Evolutionary conservation across 1,140 invertebrate species (phyloP).

Genomic region (Pseudobourletiella spinata): DNA sequence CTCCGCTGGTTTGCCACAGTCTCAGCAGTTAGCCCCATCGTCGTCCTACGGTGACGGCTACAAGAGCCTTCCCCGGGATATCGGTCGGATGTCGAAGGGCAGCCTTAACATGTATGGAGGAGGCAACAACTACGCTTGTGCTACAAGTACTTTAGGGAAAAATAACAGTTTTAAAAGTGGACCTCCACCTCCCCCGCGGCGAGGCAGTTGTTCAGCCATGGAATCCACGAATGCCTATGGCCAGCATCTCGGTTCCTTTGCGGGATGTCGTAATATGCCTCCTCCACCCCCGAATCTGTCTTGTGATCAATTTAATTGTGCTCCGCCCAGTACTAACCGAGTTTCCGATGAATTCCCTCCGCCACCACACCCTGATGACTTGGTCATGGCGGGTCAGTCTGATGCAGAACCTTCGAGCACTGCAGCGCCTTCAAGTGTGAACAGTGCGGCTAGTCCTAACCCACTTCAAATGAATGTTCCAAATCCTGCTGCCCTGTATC

Average conservation of each 20-base stretch:
- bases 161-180: constrained; percentile 19
- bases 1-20: neutral
- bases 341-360: constrained; percentile 21
- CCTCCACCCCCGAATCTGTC: constrained; percentile 29
- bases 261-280: constrained; percentile 10
- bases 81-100: constrained; percentile 27
- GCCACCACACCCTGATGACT: constrained; percentile 27
- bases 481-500: constrained; percentile 5
- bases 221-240: constrained; percentile 3
- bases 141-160: constrained; percentile 20
- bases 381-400: constrained; percentile 5
- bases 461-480: neutral
- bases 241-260: neutral
- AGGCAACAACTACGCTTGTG: constrained; percentile 12
- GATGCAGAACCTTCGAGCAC: neutral
- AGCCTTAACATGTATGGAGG: constrained; percentile 1
- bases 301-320: constrained; percentile 28
- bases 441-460: constrained; percentile 5
- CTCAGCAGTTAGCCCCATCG: neutral
- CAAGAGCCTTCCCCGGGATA: constrained; percentile 34
- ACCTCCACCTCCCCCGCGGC: constrained; percentile 28
- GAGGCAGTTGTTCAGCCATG: constrained; percentile 19
- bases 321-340: constrained; percentile 3
- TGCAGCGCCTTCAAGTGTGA: neutral
- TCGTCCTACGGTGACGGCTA: constrained; percentile 24